These are phyloP conservation scores for Equus przewalskii DNA, from an alignment of 2,113 vertebrate species.

Conservation along the genomic window DNA sequence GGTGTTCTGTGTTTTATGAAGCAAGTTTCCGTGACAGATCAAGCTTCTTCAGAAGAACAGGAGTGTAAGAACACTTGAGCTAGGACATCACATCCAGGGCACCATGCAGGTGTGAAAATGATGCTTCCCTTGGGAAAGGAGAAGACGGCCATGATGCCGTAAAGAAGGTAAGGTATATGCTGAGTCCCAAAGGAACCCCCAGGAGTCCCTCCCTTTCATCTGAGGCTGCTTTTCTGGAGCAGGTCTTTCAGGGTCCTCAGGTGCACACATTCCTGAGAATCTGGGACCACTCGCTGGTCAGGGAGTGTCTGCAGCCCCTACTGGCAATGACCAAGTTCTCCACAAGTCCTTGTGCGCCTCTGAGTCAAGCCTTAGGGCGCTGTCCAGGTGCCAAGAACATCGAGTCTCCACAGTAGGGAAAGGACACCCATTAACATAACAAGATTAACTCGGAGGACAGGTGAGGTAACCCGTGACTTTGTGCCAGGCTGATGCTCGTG, in stretches of 20 bases:
- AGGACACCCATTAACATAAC: conserved; percentile 63
- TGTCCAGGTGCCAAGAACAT: conserved; percentile 83
- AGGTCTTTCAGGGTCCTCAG: neutral
- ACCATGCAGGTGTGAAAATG: neutral
- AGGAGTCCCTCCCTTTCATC: neutral
- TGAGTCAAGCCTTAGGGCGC: conserved; percentile 82
- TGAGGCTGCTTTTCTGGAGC: neutral
- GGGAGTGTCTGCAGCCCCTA: neutral
- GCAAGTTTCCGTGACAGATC: neutral
- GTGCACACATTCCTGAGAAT: neutral
- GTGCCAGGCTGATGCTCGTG: conserved; percentile 5
- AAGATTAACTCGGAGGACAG: conserved; percentile 80
- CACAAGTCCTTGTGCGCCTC: conserved; percentile 66
- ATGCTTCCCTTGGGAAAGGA: neutral
- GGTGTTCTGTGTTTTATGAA: neutral
- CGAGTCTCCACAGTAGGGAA: conserved; percentile 74
- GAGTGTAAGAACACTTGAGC: neutral
- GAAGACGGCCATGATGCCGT: neutral
- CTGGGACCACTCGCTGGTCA: neutral
- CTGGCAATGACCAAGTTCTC: conserved; percentile 50
- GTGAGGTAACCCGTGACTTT: conserved; percentile 69
- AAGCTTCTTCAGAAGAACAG: neutral
- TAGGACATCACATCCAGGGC: neutral
- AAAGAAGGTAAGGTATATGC: neutral
- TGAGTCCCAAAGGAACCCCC: neutral